A percentile compares a stretch with the other conserved stretches of the same genome.
Evolutionary conservation across 2,797 vertebrate species (phyloP).

Genomic region (Cichlasoma orientale): DNA sequence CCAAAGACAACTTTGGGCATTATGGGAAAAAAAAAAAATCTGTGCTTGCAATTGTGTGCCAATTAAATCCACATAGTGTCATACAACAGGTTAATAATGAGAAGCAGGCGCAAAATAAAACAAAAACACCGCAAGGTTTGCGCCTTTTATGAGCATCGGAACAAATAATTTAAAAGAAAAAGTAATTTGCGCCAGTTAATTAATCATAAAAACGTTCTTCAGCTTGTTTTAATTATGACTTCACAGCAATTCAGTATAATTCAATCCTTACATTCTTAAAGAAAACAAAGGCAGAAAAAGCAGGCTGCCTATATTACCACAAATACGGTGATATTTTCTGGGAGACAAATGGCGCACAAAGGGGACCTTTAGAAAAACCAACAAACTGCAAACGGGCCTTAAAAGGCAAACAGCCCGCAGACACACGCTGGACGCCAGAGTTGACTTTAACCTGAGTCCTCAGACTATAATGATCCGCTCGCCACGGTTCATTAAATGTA

Average conservation of each 20-base stretch:
- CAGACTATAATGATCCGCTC: slow-evolving; percentile 26
- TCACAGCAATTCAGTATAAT: neutral
- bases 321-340: neutral
- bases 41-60: slow-evolving; percentile 36
- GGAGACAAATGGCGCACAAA: neutral
- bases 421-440: slow-evolving; percentile 8
- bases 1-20: slow-evolving; percentile 70
- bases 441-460: slow-evolving; percentile 8
- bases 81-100: slow-evolving; percentile 32
- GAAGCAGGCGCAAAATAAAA: slow-evolving; percentile 17
- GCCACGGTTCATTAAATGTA: slow-evolving; percentile 54
- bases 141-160: neutral
- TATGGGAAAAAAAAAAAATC: neutral
- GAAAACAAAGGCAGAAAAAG: neutral
- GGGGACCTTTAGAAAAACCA: slow-evolving; percentile 10
- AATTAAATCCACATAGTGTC: slow-evolving; percentile 43
- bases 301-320: neutral
- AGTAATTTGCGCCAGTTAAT: neutral
- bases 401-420: slow-evolving; percentile 34
- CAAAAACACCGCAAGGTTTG: neutral
- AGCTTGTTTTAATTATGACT: slow-evolving; percentile 16
- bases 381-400: slow-evolving; percentile 22
- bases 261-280: neutral
- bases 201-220: neutral
- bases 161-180: slow-evolving; percentile 6